Conservation (phyloP, 2,888 invertebrate species). For the Ceramica pisi region DNA sequence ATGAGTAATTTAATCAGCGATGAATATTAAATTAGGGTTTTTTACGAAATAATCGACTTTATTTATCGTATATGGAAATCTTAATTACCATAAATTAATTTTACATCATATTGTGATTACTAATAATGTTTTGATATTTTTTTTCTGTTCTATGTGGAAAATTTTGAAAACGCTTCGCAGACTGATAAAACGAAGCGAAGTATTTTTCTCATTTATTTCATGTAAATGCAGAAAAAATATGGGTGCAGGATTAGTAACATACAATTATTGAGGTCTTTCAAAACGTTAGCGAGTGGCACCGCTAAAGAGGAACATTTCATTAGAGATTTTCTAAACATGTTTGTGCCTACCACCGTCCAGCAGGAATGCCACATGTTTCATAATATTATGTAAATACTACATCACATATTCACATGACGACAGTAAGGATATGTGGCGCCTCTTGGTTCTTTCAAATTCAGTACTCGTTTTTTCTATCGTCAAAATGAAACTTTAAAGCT, state of each 20-base stretch:
- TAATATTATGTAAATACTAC: conserved; percentile 35
- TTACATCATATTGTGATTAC: not conserved
- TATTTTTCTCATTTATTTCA: not conserved
- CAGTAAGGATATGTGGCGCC: conserved; percentile 16
- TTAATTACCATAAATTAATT: conserved; percentile 34
- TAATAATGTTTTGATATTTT: not conserved
- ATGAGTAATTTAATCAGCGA: conserved; percentile 35
- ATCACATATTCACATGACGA: not conserved
- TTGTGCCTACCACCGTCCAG: conserved; percentile 26
- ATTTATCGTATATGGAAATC: conserved; percentile 11
- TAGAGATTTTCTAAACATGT: conserved; percentile 55
- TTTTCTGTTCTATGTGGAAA: not conserved
- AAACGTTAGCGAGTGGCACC: conserved; percentile 7
- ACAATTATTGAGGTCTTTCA: conserved; percentile 16
- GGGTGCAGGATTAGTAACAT: not conserved
- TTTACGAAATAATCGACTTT: conserved; percentile 36
- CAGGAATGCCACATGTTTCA: conserved; percentile 42
- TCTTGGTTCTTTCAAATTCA: conserved; percentile 17
- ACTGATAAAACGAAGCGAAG: too few relatives aligned
- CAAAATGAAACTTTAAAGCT: not conserved
- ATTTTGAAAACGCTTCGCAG: too few relatives aligned
- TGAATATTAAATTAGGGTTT: conserved; percentile 35
- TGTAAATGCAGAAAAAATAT: not conserved
- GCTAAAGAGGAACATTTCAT: conserved; percentile 33
- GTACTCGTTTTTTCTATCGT: conserved; percentile 11